Percentiles rank a stretch among this genome's conserved stretches.
phyloP scores from a whole-genome alignment of 2,888 invertebrate genomes.

The Dugesia japonica region DNA sequence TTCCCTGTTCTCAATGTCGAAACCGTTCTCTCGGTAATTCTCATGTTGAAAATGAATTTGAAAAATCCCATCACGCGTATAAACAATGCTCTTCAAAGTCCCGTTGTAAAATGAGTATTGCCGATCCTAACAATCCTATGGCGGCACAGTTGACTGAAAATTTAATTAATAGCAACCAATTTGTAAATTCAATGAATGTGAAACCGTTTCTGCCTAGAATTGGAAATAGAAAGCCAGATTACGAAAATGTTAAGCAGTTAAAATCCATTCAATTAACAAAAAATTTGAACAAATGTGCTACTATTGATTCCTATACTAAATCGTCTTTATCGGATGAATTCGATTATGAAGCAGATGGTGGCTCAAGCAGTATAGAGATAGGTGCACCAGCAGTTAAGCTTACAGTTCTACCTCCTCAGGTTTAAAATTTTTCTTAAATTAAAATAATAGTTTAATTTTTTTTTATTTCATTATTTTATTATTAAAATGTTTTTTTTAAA shows the following conservation, averaged over 20 bases:
- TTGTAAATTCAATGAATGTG: background rate
- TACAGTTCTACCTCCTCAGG: background rate
- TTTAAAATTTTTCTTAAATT: background rate
- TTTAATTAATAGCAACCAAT: background rate
- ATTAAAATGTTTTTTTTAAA: too few relatives aligned
- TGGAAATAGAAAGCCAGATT: background rate
- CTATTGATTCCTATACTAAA: background rate
- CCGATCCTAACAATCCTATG: background rate
- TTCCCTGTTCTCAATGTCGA: background rate
- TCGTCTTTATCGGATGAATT: background rate
- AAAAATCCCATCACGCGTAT: background rate
- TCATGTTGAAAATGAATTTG: background rate
- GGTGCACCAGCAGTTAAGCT: background rate
- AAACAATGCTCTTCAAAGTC: background rate
- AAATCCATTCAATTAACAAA: background rate
- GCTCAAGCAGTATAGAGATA: background rate
- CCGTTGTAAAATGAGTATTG: background rate
- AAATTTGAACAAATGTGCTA: conserved; percentile 1
- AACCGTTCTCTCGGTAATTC: background rate
- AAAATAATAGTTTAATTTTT: too few relatives aligned
- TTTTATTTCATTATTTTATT: too few relatives aligned
- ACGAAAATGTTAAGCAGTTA: background rate
- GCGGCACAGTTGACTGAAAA: background rate
- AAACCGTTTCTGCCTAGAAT: background rate
- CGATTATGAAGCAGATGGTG: background rate